Percentiles rank a stretch among this genome's conserved stretches.
Conservation (phyloP, 2,113 vertebrate genomes). For the Thomomys bottae region DNA sequence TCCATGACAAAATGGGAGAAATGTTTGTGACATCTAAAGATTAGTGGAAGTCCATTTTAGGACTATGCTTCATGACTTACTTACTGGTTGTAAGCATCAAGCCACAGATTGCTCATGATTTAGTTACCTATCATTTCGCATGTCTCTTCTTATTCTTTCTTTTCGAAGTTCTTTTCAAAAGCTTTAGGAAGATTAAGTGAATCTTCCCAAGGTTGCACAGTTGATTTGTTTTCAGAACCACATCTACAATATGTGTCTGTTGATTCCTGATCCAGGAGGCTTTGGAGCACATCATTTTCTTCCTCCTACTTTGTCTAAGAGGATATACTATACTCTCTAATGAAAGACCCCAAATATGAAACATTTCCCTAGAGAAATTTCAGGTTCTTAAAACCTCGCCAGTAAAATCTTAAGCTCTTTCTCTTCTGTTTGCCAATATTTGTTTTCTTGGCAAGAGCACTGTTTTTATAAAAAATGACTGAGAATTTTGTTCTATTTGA, state of each 20-base stretch:
- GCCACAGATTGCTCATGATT: neutral
- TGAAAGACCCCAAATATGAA: slow-evolving; percentile 35
- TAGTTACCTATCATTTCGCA: neutral
- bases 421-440: slow-evolving; percentile 49
- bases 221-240: slow-evolving; percentile 14
- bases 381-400: slow-evolving; percentile 61
- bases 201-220: neutral
- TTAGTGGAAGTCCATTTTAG: no score
- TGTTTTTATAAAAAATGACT: slow-evolving; percentile 67
- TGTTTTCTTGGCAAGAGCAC: slow-evolving; percentile 63
- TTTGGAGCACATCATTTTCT: slow-evolving; percentile 45
- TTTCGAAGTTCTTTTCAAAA: slow-evolving; percentile 29
- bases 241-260: neutral
- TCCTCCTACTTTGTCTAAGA: slow-evolving; percentile 13
- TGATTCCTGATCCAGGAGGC: neutral
- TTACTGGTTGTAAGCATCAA: slow-evolving; percentile 42
- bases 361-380: slow-evolving; percentile 58
- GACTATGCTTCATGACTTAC: slow-evolving; percentile 45
- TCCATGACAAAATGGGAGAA: neutral
- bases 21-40: rapidly evolving
- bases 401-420: slow-evolving; percentile 67
- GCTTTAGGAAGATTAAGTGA: neutral
- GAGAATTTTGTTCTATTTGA: slow-evolving; percentile 52
- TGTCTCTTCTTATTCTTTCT: neutral
- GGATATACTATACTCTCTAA: neutral